A percentile compares a stretch with the other conserved stretches of the same genome.
These are phyloP conservation scores for Actias luna DNA, from an alignment of 2,888 invertebrate genomes.

Conservation along the genomic window DNA sequence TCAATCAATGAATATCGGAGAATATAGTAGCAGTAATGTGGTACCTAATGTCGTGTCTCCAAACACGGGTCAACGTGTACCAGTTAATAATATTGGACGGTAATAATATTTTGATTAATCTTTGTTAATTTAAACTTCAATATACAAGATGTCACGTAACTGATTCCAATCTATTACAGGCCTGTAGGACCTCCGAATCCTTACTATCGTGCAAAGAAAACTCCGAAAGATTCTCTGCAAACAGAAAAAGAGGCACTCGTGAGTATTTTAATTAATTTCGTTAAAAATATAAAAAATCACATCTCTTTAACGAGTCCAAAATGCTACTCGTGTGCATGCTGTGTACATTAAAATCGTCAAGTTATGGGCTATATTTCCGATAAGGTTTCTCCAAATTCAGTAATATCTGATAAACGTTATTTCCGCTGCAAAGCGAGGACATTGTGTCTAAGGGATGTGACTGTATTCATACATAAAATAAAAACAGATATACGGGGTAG, in stretches of 20 bases:
- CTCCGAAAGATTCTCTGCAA: conserved; percentile 69
- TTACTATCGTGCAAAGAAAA: conserved; percentile 64
- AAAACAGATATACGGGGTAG: too few species aligned
- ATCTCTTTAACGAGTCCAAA: background rate
- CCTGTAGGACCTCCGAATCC: conserved; percentile 70
- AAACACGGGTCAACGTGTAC: conserved; percentile 40
- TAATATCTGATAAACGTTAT: too few species aligned
- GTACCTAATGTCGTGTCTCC: conserved; percentile 32
- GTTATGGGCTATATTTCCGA: too few species aligned
- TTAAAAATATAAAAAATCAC: background rate
- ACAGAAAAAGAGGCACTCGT: conserved; percentile 84
- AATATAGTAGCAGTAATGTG: conserved; percentile 50
- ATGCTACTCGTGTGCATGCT: too few species aligned
- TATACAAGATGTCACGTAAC: background rate
- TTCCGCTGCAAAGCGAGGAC: too few species aligned
- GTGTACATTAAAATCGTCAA: too few species aligned
- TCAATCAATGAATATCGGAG: conserved; percentile 56
- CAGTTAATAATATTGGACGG: conserved; percentile 42
- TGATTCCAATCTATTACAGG: conserved; percentile 41
- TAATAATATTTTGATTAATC: background rate
- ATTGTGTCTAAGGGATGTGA: too few species aligned
- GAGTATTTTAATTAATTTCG: conserved; percentile 34
- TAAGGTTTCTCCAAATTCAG: too few species aligned
- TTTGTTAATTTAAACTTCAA: background rate
- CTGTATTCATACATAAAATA: too few species aligned